phyloP scores from a whole-genome alignment of 2,797 vertebrate species.

The Rhinichthys osculus region DNA sequence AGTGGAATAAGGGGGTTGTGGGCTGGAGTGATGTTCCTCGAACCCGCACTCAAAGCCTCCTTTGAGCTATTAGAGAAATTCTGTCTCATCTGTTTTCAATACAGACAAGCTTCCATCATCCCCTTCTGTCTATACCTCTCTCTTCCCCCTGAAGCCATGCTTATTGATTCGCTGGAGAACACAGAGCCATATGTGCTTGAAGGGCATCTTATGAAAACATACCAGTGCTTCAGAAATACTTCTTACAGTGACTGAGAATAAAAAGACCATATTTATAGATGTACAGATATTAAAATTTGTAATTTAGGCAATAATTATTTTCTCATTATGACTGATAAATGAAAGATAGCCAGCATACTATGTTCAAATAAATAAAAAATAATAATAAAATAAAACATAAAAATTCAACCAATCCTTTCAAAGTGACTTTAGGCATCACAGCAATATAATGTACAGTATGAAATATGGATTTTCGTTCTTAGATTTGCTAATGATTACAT shows the following conservation, averaged over 20 bases:
- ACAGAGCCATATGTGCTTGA: conserved; percentile 51
- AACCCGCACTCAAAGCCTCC: conserved; percentile 14
- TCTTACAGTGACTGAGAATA: not conserved
- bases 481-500: not conserved
- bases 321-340: not conserved
- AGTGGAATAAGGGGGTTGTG: not conserved
- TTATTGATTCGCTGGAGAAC: conserved; percentile 49
- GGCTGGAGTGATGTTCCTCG: not conserved
- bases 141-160: conserved; percentile 17
- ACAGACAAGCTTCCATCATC: conserved; percentile 35
- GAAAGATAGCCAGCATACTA: not conserved
- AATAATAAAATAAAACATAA: not conserved
- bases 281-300: not conserved
- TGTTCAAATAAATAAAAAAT: not conserved
- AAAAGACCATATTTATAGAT: not conserved
- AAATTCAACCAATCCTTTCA: not conserved
- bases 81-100: conserved; percentile 62
- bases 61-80: conserved; percentile 40
- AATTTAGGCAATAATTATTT: not conserved
- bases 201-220: conserved; percentile 30
- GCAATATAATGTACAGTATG: not conserved
- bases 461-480: not conserved
- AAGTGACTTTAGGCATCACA: not conserved
- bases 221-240: conserved; percentile 26
- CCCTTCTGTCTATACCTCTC: conserved; percentile 8